Conservation (phyloP, 2,797 vertebrate species). For the Myotis vivesi region DNA sequence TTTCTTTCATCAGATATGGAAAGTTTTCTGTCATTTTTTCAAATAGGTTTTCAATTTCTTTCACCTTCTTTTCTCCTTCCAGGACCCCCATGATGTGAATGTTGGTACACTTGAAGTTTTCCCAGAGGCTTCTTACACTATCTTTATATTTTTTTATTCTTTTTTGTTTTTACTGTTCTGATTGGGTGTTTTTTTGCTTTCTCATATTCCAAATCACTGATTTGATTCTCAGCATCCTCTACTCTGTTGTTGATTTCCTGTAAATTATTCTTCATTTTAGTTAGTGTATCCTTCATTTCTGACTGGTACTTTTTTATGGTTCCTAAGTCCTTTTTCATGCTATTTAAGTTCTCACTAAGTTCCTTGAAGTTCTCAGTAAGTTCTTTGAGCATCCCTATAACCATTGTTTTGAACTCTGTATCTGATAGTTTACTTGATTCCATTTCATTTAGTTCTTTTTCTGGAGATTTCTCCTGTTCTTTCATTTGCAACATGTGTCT, state of each 20-base stretch:
- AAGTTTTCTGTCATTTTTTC: neutral
- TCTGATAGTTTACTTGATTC: neutral
- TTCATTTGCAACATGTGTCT: neutral
- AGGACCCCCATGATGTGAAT: neutral
- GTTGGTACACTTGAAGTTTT: neutral
- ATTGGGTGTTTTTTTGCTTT: neutral
- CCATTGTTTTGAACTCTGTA: neutral
- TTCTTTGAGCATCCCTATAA: neutral
- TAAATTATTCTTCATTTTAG: no score
- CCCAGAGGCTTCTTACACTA: neutral
- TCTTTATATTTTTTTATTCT: neutral
- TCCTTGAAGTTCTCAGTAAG: no score
- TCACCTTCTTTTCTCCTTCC: neutral
- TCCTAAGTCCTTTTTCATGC: no score
- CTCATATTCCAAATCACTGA: no score
- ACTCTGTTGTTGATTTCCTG: no score
- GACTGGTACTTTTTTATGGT: no score
- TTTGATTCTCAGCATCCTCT: no score
- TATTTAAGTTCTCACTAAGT: no score
- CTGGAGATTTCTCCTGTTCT: neutral
- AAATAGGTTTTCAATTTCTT: neutral
- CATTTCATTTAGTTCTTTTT: neutral
- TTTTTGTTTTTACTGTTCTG: neutral
- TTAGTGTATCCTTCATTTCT: no score
- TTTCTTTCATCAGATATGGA: neutral